Conservation (phyloP, 2,797 vertebrate species). For the Clarias pachynema region DNA sequence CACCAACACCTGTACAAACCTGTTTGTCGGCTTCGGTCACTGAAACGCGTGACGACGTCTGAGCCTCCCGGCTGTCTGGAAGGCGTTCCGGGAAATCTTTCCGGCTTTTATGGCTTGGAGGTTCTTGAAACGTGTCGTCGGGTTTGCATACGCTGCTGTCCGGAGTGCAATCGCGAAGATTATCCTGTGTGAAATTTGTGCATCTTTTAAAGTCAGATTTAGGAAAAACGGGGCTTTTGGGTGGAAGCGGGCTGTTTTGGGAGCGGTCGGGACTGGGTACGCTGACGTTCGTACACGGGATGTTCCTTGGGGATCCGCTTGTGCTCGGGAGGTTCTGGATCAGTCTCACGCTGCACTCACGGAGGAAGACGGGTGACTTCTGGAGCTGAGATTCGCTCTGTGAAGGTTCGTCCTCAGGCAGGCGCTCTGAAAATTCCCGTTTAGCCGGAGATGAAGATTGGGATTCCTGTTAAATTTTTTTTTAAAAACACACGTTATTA, state of each 20-base stretch:
- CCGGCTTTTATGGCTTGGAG: slow-evolving; percentile 26
- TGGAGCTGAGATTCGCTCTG: slow-evolving; percentile 16
- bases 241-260: slow-evolving; percentile 52
- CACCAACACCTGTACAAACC: slow-evolving; percentile 6
- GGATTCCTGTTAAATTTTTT: slow-evolving; percentile 13
- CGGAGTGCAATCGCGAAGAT: not conserved
- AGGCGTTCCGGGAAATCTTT: slow-evolving; percentile 23
- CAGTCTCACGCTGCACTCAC: slow-evolving; percentile 63
- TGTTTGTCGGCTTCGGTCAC: not conserved
- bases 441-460: slow-evolving; percentile 50
- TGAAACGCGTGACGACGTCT: not conserved
- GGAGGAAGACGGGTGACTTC: slow-evolving; percentile 57
- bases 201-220: slow-evolving; percentile 29
- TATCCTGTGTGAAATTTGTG: not conserved
- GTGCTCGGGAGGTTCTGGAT: slow-evolving; percentile 77
- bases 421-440: slow-evolving; percentile 46
- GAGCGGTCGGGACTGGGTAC: slow-evolving; percentile 12
- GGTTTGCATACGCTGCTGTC: slow-evolving; percentile 1
- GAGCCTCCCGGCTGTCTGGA: slow-evolving; percentile 13
- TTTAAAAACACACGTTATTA: not conserved
- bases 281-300: slow-evolving; percentile 59
- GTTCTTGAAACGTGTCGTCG: not conserved
- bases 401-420: slow-evolving; percentile 57
- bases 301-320: slow-evolving; percentile 68
- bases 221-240: slow-evolving; percentile 48